Evolutionary conservation across 2,113 vertebrate genomes (phyloP), one percentile per base, ranked within the genome.

Genomic region (Puffinus mauretanicus): DNA sequence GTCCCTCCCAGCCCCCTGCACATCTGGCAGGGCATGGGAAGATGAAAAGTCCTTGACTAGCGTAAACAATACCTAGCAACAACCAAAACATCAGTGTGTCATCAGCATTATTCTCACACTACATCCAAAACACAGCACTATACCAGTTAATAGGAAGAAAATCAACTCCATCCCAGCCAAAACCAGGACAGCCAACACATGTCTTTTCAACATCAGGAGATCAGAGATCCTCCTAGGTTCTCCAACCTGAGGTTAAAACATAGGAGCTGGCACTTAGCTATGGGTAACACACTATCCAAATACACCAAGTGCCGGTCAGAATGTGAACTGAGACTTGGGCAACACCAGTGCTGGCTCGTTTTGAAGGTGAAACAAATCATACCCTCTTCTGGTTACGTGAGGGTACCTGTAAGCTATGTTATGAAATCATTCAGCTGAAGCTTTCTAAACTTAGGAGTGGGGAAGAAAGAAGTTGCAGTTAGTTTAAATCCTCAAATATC

Each of bases 401-500:
- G 34, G 3, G 0, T 73, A 32, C 7, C 7, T 81, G 5, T 38
- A 86, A 88, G 10, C 7, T 60, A 6, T 8, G 4, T 29, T 67
- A 71, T 4, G 19, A 90, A 81, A 38, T 46, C 90, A 72, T 54
- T 76, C 27, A 85, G 15, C 13, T 92, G 32, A 86, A 69, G 15
- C 54, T 80, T 70, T 27, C 15, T 57, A 34, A 84, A 65, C 18
- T 44, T 70, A 1, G 1, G 4, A 80, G 15, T 0, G 0, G 10
- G 15, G 32, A 69, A 79, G 25, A 26, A 83, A 86, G 32, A 77
- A 54, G 2, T 38, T 76, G 24, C 38, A 26, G 38, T 55, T 79
- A 54, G 13, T 34, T 87, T 67, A 75, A 71, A n/a, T 71, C 29
- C 71, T 11, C 11, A 89, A 82, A n/a, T n/a, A 38, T 24, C 26